Percentiles rank a stretch among this genome's conserved stretches.
Conservation (phyloP, 1,140 invertebrate species). For the Ceratosolen fusciceps region DNA sequence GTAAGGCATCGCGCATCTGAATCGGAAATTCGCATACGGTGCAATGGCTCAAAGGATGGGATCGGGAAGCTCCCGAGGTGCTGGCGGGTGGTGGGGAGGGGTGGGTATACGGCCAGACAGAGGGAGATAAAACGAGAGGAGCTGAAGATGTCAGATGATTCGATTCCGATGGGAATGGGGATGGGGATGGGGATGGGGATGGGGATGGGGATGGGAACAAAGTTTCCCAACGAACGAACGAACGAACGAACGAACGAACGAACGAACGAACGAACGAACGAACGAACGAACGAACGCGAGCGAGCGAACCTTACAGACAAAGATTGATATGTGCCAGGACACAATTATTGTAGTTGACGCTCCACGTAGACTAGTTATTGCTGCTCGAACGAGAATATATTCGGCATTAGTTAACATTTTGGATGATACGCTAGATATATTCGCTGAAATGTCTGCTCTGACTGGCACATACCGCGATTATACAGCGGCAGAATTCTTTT, state of each 20-base stretch:
- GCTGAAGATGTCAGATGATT: neutral
- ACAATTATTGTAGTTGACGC: neutral
- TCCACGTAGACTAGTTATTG: neutral
- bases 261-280: neutral
- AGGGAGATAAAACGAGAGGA: constrained; percentile 5
- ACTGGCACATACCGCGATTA: neutral
- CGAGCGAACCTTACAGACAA: neutral
- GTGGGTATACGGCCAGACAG: neutral
- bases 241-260: neutral
- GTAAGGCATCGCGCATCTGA: constrained; percentile 44
- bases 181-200: too few species aligned
- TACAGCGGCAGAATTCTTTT: too few species aligned
- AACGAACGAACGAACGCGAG: neutral
- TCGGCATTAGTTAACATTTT: neutral
- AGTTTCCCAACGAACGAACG: neutral
- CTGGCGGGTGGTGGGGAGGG: neutral
- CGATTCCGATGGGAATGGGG: neutral
- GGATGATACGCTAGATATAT: neutral
- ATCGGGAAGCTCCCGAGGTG: too few species aligned
- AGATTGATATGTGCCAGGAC: neutral
- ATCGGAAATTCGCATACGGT: constrained; percentile 38
- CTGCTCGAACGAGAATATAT: neutral
- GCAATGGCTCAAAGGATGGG: neutral
- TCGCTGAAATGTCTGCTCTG: neutral
- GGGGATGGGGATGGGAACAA: neutral